phyloP scores from a whole-genome alignment of 2,113 vertebrate genomes.

The Zosterops lateralis region DNA sequence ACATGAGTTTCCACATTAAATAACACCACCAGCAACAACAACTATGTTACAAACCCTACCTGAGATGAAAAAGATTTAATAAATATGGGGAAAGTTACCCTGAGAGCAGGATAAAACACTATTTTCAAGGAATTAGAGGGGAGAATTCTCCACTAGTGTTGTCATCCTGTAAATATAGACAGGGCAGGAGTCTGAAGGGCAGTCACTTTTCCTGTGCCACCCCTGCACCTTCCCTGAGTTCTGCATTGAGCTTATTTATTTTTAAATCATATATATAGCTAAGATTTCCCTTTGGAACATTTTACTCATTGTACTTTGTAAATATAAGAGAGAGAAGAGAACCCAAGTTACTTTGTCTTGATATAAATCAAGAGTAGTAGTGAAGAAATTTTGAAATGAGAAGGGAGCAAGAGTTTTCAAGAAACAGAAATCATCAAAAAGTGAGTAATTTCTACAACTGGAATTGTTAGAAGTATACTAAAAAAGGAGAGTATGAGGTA shows the following conservation, averaged over 20 bases:
- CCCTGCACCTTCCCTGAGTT: background rate
- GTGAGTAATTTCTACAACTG: background rate
- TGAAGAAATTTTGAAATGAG: background rate
- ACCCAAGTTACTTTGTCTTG: background rate
- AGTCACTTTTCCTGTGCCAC: background rate
- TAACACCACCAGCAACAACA: background rate
- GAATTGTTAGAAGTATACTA: background rate
- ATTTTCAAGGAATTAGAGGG: background rate
- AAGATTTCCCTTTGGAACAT: background rate
- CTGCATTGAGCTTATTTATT: background rate
- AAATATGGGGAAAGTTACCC: background rate
- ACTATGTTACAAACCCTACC: background rate
- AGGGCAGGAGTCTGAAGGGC: background rate
- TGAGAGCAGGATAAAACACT: background rate
- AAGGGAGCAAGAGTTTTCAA: background rate
- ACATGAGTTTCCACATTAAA: background rate
- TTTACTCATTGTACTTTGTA: background rate
- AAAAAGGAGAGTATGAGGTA: background rate
- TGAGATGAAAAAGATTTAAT: background rate
- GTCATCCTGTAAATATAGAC: background rate
- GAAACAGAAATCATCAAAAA: background rate
- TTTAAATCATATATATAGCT: background rate
- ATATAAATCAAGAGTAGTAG: background rate
- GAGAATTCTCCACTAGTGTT: background rate
- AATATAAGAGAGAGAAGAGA: background rate